A percentile compares a stretch with the other conserved stretches of the same genome.
Conservation (phyloP, 2,888 invertebrate genomes). For the Tinea trinotella region DNA sequence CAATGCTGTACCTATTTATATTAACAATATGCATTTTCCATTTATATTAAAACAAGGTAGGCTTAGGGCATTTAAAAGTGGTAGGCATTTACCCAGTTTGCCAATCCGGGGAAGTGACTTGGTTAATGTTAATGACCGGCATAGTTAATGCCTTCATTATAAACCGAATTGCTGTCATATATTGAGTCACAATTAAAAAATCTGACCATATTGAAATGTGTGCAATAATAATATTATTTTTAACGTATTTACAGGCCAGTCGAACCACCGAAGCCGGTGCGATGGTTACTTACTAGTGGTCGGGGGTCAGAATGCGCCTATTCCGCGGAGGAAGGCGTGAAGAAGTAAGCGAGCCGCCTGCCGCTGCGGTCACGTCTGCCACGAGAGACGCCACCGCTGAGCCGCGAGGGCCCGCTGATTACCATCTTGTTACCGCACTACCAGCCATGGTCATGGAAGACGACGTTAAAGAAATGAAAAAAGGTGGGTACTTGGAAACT, state of each 20-base stretch:
- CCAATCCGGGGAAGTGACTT: too few species aligned
- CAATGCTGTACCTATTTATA: neutral
- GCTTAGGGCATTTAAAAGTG: too few species aligned
- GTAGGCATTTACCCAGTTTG: too few species aligned
- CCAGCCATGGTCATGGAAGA: conserved; percentile 85
- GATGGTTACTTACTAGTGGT: conserved; percentile 4
- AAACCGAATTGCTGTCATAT: too few species aligned
- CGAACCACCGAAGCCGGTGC: neutral
- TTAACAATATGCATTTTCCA: neutral
- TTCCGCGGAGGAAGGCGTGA: conserved; percentile 77
- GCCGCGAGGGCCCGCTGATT: conserved; percentile 55
- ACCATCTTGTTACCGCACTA: conserved; percentile 82
- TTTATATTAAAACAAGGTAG: too few species aligned
- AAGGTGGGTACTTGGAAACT: conserved; percentile 59
- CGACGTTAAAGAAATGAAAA: conserved; percentile 73
- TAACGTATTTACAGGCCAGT: conserved; percentile 3
- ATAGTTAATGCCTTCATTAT: too few species aligned
- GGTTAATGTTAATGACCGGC: too few species aligned
- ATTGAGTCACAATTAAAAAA: too few species aligned
- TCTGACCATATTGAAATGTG: too few species aligned
- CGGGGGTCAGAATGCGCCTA: conserved; percentile 71
- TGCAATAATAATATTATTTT: too few species aligned
- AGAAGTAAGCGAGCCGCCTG: conserved; percentile 72
- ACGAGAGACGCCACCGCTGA: conserved; percentile 46
- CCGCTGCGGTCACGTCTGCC: conserved; percentile 56